A percentile compares a stretch with the other conserved stretches of the same genome.
These are phyloP conservation scores for Ceyx melanurus DNA, from an alignment of 2,113 vertebrate genomes.

Conservation along the genomic window DNA sequence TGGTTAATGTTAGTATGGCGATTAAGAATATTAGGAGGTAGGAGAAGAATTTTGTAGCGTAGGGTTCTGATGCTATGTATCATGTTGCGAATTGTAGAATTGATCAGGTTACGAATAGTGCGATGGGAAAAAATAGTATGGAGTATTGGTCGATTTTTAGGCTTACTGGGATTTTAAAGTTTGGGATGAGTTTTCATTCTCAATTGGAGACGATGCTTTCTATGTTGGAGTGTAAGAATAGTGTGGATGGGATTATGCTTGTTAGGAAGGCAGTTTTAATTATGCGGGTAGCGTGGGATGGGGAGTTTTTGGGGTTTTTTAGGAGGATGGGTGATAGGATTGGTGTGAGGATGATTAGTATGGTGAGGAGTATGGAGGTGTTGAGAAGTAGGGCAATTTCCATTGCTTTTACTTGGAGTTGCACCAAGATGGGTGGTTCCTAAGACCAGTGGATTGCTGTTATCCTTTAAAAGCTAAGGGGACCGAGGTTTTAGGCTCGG, in stretches of 20 bases:
- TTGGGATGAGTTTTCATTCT: not conserved
- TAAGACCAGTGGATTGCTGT: not conserved
- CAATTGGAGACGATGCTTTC: rapidly evolving
- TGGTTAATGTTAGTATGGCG: rapidly evolving
- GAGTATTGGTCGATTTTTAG: not conserved
- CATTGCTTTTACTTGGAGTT: not conserved
- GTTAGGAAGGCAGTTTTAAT: rapidly evolving
- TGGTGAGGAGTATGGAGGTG: rapidly evolving
- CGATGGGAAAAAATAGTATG: rapidly evolving
- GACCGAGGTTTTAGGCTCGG: not conserved
- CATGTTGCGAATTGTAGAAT: rapidly evolving
- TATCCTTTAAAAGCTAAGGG: not conserved
- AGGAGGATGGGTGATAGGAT: rapidly evolving
- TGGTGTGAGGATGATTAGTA: rapidly evolving
- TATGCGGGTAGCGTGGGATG: rapidly evolving
- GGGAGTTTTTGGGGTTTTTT: rapidly evolving
- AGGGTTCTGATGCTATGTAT: rapidly evolving
- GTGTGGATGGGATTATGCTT: rapidly evolving
- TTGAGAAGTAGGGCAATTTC: rapidly evolving
- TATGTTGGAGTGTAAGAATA: rapidly evolving
- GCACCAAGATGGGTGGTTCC: rapidly evolving
- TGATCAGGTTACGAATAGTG: rapidly evolving
- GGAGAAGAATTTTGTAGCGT: not conserved
- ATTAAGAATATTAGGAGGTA: rapidly evolving
- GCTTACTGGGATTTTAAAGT: rapidly evolving